Conservation (phyloP, 2,888 invertebrate species). For the Onchidella celtica region DNA sequence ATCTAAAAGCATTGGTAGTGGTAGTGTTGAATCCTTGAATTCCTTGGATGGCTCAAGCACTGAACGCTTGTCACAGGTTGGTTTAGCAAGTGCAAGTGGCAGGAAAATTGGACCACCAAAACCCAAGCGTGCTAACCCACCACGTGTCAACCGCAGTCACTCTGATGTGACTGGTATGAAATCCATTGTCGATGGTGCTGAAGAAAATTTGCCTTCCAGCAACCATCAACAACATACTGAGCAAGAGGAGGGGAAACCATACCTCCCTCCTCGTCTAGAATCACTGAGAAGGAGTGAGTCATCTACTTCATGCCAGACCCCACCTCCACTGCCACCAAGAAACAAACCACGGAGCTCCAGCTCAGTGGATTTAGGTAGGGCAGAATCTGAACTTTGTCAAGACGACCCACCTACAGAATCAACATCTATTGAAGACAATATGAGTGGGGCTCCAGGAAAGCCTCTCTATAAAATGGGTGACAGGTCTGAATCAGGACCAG, state of each 20-base stretch:
- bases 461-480: neutral
- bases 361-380: neutral
- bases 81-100: constrained; percentile 48
- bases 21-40: constrained; percentile 25
- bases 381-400: constrained; percentile 20
- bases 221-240: neutral
- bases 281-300: constrained; percentile 44
- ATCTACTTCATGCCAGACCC: constrained; percentile 15
- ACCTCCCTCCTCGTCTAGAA: constrained; percentile 52
- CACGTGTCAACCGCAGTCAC: constrained; percentile 66
- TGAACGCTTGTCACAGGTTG: constrained; percentile 41
- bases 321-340: constrained; percentile 57
- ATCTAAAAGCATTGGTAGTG: constrained; percentile 41
- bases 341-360: constrained; percentile 48
- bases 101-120: constrained; percentile 67
- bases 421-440: neutral
- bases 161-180: constrained; percentile 70
- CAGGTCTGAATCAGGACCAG: neutral
- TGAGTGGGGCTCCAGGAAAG: neutral
- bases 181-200: constrained; percentile 55
- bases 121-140: constrained; percentile 67
- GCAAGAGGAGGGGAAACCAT: constrained; percentile 46
- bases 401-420: neutral
- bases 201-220: neutral
- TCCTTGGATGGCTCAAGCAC: constrained; percentile 39